A percentile compares a stretch with the other conserved stretches of the same genome.
These are phyloP conservation scores for Ptilonorhynchus violaceus DNA, from an alignment of 2,113 vertebrate species.

Conservation along the genomic window DNA sequence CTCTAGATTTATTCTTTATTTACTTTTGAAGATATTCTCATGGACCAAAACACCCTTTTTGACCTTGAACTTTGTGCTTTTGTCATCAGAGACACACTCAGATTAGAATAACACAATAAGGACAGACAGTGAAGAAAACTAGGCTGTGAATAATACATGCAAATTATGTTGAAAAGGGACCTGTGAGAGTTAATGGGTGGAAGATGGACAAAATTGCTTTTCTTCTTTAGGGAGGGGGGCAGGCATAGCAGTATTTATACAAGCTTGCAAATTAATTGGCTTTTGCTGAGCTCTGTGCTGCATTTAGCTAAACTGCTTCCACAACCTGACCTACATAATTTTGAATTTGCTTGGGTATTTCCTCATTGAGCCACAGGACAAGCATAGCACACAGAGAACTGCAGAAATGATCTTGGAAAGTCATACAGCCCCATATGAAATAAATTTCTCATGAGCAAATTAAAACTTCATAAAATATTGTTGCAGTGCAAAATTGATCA, in stretches of 20 bases:
- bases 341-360: background rate
- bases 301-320: background rate
- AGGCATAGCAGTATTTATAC: background rate
- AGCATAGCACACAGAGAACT: fast-evolving
- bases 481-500: background rate
- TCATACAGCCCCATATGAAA: background rate
- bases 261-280: background rate
- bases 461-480: background rate
- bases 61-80: background rate
- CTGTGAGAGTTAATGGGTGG: background rate
- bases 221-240: background rate
- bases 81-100: background rate
- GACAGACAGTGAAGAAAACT: background rate
- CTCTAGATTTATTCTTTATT: background rate
- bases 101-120: background rate
- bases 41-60: background rate
- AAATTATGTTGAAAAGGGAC: background rate
- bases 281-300: constrained; percentile 5
- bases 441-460: background rate
- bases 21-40: background rate
- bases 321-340: constrained; percentile 1
- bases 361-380: background rate
- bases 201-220: background rate
- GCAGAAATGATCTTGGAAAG: background rate
- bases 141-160: background rate